Conservation (phyloP, 2,113 vertebrate species). For the Caracal caracal region DNA sequence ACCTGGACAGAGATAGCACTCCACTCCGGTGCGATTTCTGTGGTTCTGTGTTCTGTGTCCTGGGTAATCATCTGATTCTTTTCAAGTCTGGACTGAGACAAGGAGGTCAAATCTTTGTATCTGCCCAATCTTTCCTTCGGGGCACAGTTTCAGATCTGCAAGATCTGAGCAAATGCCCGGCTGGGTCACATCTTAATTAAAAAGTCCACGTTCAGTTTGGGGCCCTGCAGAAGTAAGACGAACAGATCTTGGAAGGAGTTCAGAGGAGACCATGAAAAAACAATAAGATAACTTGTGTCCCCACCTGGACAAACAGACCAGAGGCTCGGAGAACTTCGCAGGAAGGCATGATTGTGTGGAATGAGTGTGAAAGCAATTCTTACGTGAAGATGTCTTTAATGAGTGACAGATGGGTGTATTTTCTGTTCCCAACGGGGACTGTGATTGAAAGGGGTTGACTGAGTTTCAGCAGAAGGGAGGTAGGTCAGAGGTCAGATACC, state of each 20-base stretch:
- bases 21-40: accelerated
- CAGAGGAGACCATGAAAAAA: neutral
- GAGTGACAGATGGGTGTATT: neutral
- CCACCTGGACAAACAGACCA: neutral
- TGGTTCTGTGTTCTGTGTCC: accelerated
- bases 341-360: neutral
- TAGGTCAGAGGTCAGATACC: neutral
- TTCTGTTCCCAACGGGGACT: neutral
- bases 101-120: neutral
- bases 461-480: neutral
- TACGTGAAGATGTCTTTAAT: neutral
- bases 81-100: neutral
- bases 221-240: neutral
- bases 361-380: neutral
- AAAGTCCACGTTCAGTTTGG: neutral
- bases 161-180: neutral
- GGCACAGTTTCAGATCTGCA: neutral
- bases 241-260: neutral
- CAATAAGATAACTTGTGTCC: neutral
- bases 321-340: neutral
- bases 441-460: neutral
- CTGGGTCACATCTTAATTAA: neutral
- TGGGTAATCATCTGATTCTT: no score
- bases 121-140: neutral
- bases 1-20: accelerated